Percentiles rank a stretch among this genome's conserved stretches.
phyloP scores from a whole-genome alignment of 2,113 vertebrate genomes.

The Nothocercus julius region DNA sequence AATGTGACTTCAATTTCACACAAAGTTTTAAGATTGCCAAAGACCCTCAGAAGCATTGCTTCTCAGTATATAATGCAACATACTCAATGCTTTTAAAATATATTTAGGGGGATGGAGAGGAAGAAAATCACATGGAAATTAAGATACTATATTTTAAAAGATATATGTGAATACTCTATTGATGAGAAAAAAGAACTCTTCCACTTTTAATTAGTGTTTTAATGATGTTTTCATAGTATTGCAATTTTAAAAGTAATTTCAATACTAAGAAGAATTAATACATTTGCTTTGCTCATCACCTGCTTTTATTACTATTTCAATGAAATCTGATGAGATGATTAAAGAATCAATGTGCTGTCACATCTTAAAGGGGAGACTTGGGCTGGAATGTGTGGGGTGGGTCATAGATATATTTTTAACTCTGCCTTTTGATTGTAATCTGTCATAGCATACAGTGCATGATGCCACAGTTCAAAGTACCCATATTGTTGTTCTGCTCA shows the following conservation, averaged over 20 bases:
- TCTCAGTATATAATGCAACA: background rate
- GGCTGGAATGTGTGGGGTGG: background rate
- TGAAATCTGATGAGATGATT: background rate
- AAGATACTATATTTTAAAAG: background rate
- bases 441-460: background rate
- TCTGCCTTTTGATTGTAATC: background rate
- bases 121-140: background rate
- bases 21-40: background rate
- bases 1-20: background rate
- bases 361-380: background rate
- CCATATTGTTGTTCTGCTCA: background rate
- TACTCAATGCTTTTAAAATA: background rate
- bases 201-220: background rate
- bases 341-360: background rate
- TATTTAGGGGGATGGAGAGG: background rate
- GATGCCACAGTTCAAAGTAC: background rate
- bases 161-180: background rate
- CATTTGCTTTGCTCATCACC: background rate
- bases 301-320: background rate
- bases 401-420: background rate
- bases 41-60: background rate
- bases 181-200: background rate
- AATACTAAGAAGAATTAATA: background rate
- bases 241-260: background rate
- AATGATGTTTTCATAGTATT: background rate